Evolutionary conservation across 2,113 vertebrate species (phyloP).

Genomic region (Pica pica): DNA sequence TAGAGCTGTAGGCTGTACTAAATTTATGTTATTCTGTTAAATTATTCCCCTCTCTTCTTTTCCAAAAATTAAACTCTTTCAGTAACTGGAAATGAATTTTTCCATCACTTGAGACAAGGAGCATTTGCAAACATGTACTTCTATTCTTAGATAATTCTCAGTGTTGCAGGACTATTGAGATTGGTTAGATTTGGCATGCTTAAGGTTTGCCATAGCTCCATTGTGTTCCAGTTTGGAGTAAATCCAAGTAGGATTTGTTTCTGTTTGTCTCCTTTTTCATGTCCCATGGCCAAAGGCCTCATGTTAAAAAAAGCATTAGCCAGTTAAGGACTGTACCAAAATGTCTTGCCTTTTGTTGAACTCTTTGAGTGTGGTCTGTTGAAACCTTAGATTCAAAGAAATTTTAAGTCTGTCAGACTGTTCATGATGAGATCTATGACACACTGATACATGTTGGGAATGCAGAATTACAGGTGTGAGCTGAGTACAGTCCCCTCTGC

Average conservation of each 20-base stretch:
- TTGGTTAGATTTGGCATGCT: not conserved
- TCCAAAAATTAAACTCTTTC: not conserved
- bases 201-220: not conserved
- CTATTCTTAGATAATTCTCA: not conserved
- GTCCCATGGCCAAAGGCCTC: not conserved
- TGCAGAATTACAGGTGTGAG: not conserved
- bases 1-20: not conserved
- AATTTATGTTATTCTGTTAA: not conserved
- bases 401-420: not conserved
- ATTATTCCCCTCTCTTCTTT: not conserved
- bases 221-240: not conserved
- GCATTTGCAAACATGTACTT: not conserved
- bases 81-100: not conserved
- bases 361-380: not conserved
- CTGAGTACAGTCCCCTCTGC: not conserved
- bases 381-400: not conserved
- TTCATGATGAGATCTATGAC: not conserved
- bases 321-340: not conserved
- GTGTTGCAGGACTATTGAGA: not conserved
- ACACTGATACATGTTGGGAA: not conserved
- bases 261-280: not conserved
- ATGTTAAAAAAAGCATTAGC: not conserved
- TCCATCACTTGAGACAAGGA: not conserved
- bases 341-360: not conserved
- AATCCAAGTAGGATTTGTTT: not conserved